A percentile compares a stretch with the other conserved stretches of the same genome.
Conservation (phyloP, 2,888 invertebrate genomes). For the Monoplex corrugatus region DNA sequence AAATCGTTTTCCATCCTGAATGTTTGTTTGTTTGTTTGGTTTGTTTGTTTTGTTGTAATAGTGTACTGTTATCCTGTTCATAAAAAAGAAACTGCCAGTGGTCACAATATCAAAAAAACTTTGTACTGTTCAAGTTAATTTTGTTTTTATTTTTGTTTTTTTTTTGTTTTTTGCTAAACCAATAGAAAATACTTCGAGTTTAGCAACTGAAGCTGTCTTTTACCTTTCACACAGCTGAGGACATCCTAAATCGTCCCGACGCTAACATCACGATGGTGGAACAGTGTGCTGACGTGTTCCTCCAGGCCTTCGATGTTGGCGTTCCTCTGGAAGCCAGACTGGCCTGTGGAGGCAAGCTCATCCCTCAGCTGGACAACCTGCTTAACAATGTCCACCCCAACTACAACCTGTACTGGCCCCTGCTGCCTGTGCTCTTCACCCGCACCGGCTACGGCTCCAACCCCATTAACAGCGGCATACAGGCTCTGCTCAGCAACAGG, state of each 20-base stretch:
- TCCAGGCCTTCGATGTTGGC: neutral
- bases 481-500: neutral
- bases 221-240: no score
- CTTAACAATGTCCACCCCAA: neutral
- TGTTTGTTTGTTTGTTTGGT: no score
- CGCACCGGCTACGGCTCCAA: neutral
- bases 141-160: no score
- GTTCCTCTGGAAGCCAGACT: neutral
- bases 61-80: no score
- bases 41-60: no score
- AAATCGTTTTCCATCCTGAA: no score
- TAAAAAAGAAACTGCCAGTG: no score
- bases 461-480: neutral
- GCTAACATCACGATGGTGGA: neutral
- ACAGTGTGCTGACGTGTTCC: neutral
- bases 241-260: neutral
- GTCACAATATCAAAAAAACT: no score
- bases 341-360: neutral
- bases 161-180: no score
- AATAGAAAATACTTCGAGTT: no score
- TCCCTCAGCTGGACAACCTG: conserved; percentile 26
- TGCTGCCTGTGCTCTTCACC: neutral
- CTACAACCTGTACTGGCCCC: neutral
- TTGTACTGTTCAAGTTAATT: no score
- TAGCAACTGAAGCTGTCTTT: no score